Conservation (phyloP, 2,113 vertebrate species). For the Columba janthina region DNA sequence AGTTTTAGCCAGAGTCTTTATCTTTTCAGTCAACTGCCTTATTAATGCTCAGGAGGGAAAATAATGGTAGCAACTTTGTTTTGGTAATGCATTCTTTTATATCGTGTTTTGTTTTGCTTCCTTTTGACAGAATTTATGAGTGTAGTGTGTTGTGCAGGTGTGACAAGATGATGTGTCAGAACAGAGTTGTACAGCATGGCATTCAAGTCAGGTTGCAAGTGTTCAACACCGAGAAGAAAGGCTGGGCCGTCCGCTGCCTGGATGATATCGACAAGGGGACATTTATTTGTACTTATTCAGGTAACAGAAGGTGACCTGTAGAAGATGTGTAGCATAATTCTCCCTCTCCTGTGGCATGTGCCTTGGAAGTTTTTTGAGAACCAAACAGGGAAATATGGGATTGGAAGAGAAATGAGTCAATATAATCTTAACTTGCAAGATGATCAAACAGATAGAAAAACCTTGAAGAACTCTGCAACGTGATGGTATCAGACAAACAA, state of each 20-base stretch:
- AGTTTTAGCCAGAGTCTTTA: not conserved
- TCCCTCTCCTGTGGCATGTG: not conserved
- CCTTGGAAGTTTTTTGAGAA: not conserved
- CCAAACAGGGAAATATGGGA: accelerated
- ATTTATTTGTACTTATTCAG: conserved; percentile 92
- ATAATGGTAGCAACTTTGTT: not conserved
- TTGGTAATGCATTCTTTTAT: not conserved
- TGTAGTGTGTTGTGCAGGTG: conserved; percentile 91
- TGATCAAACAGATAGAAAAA: not conserved
- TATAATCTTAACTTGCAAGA: not conserved
- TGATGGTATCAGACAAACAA: not conserved
- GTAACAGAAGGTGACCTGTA: conserved; percentile 66
- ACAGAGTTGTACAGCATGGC: conserved; percentile 91
- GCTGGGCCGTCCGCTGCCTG: conserved; percentile 92
- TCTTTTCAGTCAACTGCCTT: not conserved
- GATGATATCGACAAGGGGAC: conserved; percentile 93
- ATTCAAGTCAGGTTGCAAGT: conserved; percentile 90
- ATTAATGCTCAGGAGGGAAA: not conserved
- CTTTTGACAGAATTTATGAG: conserved; percentile 84
- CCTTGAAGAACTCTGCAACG: not conserved
- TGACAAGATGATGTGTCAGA: conserved; percentile 84
- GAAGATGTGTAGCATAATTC: not conserved
- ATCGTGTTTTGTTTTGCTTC: conserved; percentile 28
- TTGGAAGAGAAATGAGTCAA: not conserved
- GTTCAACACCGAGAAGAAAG: conserved; percentile 82